Percentiles rank a stretch among this genome's conserved stretches.
Evolutionary conservation across 2,113 vertebrate species (phyloP).

Genomic region (Toxotes jaculatrix): DNA sequence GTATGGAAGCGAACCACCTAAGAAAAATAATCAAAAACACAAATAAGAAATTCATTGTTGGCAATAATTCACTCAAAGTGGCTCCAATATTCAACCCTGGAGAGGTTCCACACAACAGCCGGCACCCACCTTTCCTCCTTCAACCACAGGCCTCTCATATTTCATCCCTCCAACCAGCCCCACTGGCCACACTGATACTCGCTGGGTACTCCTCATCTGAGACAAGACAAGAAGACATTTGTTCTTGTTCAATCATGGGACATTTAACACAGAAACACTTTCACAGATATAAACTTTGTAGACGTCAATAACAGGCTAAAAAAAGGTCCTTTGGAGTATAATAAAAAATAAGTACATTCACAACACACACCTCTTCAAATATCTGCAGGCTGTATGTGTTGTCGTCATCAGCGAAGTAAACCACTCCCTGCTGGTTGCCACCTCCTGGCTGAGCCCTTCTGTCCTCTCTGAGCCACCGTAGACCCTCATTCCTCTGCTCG

Average conservation of each 20-base stretch:
- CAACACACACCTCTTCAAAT: conserved; percentile 84
- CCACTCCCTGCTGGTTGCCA: conserved; percentile 81
- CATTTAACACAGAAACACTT: not conserved
- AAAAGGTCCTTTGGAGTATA: not conserved
- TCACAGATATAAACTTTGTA: no score
- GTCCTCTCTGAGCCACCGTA: conserved; percentile 86
- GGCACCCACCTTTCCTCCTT: conserved; percentile 85
- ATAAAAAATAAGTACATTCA: not conserved
- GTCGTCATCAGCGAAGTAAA: conserved; percentile 89
- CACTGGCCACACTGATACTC: conserved; percentile 93
- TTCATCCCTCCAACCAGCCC: conserved; percentile 93
- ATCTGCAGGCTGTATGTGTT: conserved; percentile 88
- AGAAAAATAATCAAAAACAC: not conserved
- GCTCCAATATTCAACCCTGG: not conserved
- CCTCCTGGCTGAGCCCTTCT: conserved; percentile 60
- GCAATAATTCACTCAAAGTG: not conserved
- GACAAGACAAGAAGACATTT: conserved; percentile 22
- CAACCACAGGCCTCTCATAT: conserved; percentile 90
- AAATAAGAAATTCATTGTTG: not conserved
- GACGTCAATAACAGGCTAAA: not conserved
- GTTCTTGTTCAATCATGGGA: not conserved
- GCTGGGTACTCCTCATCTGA: conserved; percentile 91
- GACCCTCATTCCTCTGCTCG: conserved; percentile 86
- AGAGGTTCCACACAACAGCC: not conserved
- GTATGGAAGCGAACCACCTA: conserved; percentile 90